Percentiles rank a stretch among this genome's conserved stretches.
These are phyloP conservation scores for Fistularia tabacaria DNA, from an alignment of 2,797 vertebrate species.

Conservation along the genomic window DNA sequence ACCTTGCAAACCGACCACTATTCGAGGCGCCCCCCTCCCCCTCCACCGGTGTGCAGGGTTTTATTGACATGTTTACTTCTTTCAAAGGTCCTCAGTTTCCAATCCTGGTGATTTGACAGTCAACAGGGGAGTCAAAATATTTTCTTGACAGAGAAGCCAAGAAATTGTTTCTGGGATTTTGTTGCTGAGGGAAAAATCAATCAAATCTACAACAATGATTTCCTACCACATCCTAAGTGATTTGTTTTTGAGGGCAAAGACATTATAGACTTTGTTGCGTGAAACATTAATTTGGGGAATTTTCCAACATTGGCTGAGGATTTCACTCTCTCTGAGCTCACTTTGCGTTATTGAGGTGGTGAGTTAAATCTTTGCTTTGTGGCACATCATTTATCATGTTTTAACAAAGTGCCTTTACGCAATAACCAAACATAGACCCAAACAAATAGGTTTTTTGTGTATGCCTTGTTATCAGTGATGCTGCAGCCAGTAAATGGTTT, in stretches of 20 bases:
- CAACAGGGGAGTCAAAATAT: constrained; percentile 20
- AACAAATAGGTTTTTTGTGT: constrained; percentile 53
- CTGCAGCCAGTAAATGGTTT: constrained; percentile 49
- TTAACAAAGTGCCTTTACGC: constrained; percentile 42
- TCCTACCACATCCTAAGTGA: constrained; percentile 1
- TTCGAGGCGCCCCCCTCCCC: constrained; percentile 17
- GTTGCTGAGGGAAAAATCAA: background rate
- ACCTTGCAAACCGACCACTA: constrained; percentile 19
- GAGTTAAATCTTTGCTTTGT: constrained; percentile 30
- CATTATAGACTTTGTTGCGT: background rate
- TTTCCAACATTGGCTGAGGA: background rate
- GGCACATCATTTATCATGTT: constrained; percentile 38
- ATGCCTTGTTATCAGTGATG: constrained; percentile 31
- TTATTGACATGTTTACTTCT: constrained; percentile 43
- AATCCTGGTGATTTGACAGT: constrained; percentile 35
- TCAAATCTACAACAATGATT: background rate
- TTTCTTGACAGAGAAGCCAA: constrained; percentile 2
- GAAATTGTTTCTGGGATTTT: constrained; percentile 15
- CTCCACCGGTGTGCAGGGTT: background rate
- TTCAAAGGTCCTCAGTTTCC: constrained; percentile 28
- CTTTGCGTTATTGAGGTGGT: constrained; percentile 14
- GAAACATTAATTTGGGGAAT: background rate
- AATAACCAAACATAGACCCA: constrained; percentile 6
- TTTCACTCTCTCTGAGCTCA: background rate
- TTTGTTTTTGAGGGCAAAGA: background rate